phyloP scores from a whole-genome alignment of 2,113 vertebrate genomes.

The Chamaea fasciata region DNA sequence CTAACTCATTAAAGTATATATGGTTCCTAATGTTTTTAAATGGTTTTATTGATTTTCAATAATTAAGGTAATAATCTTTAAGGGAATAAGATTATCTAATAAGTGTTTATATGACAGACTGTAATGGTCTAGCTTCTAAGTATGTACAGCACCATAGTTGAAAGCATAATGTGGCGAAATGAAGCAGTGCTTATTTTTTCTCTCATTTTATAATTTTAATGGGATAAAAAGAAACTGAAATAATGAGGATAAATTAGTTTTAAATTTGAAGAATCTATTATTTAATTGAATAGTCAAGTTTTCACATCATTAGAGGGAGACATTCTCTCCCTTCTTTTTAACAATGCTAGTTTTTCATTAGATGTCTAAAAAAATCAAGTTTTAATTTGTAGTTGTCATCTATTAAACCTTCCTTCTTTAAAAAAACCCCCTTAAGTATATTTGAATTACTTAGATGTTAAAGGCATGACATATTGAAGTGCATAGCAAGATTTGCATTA shows the following conservation, averaged over 20 bases:
- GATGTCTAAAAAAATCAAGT: neutral
- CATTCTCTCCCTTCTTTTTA: neutral
- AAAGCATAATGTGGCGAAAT: neutral
- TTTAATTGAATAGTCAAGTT: neutral
- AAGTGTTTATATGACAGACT: neutral
- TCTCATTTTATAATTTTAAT: neutral
- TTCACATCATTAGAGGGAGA: neutral
- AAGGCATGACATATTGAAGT: neutral
- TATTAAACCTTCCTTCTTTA: neutral
- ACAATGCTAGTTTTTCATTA: neutral
- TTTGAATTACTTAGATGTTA: neutral
- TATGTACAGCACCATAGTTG: neutral
- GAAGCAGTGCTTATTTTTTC: neutral
- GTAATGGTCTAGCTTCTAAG: neutral
- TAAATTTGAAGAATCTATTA: neutral
- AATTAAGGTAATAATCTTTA: neutral
- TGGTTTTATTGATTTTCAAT: neutral
- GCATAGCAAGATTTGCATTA: neutral
- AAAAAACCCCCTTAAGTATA: neutral
- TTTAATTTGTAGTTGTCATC: neutral
- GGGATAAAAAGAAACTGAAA: neutral
- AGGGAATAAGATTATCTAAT: neutral
- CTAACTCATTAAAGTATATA: neutral
- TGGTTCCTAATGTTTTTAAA: neutral
- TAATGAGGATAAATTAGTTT: neutral